Conservation (phyloP, 2,113 vertebrate genomes). For the Pantherophis guttatus region DNA sequence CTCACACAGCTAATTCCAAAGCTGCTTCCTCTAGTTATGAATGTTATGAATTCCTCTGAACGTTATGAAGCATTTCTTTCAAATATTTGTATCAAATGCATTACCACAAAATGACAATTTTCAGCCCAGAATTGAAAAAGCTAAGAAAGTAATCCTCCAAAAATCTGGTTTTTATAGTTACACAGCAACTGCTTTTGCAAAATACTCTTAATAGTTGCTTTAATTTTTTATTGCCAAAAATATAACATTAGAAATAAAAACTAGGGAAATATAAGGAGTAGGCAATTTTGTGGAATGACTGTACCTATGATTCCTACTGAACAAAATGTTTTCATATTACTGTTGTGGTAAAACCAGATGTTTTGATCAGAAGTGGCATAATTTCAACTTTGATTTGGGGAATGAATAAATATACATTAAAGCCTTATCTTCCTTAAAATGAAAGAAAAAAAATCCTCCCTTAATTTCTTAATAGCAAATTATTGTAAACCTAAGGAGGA, state of each 20-base stretch:
- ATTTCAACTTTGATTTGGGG: neutral
- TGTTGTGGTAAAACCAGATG: neutral
- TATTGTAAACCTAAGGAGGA: neutral
- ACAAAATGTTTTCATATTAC: neutral
- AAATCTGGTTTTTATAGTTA: neutral
- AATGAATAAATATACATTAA: neutral
- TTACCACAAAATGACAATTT: neutral
- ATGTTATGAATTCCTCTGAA: neutral
- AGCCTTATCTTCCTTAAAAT: neutral
- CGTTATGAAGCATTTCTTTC: neutral
- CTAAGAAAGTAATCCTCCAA: neutral
- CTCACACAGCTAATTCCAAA: neutral
- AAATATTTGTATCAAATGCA: neutral
- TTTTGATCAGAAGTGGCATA: neutral
- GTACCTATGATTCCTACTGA: neutral
- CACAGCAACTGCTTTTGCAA: too few relatives aligned
- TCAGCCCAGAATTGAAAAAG: neutral
- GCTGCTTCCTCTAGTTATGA: neutral
- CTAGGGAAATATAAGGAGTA: neutral
- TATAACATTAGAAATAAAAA: neutral
- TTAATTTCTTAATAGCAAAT: neutral
- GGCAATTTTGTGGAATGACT: neutral
- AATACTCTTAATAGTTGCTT: neutral
- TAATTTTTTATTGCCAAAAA: neutral
- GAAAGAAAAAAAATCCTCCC: neutral